Evolutionary conservation across 2,888 invertebrate genomes (phyloP).

Genomic region (Toxonevra muliebris): DNA sequence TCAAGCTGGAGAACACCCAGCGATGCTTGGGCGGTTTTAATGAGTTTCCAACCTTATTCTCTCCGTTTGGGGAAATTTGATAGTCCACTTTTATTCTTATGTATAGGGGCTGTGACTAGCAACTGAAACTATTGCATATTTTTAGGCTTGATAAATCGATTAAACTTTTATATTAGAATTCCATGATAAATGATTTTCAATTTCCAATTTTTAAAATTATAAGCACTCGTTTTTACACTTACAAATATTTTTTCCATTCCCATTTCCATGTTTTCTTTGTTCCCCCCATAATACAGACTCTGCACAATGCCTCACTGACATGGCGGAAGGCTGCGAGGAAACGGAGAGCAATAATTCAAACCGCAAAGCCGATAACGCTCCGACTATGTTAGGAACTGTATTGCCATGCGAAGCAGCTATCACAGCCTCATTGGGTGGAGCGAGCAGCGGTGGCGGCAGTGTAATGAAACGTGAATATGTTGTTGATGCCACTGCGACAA

Average conservation of each 20-base stretch:
- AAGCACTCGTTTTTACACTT: background rate
- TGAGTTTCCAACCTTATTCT: too few relatives aligned
- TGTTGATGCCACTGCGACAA: slow-evolving; percentile 49
- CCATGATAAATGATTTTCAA: too few relatives aligned
- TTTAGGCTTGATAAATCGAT: too few relatives aligned
- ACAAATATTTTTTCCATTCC: background rate
- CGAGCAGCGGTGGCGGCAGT: slow-evolving; percentile 44
- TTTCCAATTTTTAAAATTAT: too few relatives aligned
- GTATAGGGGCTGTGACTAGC: too few relatives aligned
- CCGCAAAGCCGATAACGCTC: slow-evolving; percentile 48
- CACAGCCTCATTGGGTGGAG: slow-evolving; percentile 54
- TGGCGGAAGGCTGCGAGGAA: slow-evolving; percentile 76
- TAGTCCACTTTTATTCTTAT: too few relatives aligned
- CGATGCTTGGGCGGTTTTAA: background rate
- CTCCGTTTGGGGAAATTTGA: too few relatives aligned
- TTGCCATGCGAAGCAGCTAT: slow-evolving; percentile 65
- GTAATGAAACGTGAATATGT: slow-evolving; percentile 63
- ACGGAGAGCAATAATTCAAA: slow-evolving; percentile 59
- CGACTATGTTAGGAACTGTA: slow-evolving; percentile 64
- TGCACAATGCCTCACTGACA: slow-evolving; percentile 76
- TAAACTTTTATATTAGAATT: too few relatives aligned
- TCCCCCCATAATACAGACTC: slow-evolving; percentile 64
- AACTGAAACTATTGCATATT: too few relatives aligned
- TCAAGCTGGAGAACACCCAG: too few relatives aligned
- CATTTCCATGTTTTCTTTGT: background rate